phyloP scores from a whole-genome alignment of 2,113 vertebrate species.

The Calidris pygmaea region DNA sequence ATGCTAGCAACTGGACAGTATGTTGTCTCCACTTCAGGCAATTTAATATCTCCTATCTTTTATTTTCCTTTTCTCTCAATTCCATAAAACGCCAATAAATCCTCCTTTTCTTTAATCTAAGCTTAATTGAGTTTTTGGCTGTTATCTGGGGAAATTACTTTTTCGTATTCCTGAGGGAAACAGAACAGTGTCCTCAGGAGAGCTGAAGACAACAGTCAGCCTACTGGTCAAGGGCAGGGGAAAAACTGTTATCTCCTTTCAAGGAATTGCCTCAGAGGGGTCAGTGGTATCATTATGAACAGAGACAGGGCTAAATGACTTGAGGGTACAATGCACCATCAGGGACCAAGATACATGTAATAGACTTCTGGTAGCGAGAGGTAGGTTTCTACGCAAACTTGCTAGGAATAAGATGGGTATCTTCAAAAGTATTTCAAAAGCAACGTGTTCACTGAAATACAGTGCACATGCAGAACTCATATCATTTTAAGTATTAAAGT shows the following conservation, averaged over 20 bases:
- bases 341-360: neutral
- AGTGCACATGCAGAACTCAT: neutral
- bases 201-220: neutral
- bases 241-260: slow-evolving; percentile 3
- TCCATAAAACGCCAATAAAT: slow-evolving; percentile 56
- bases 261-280: slow-evolving; percentile 1
- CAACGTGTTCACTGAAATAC: neutral
- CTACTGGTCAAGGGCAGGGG: slow-evolving; percentile 41
- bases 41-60: slow-evolving; percentile 50
- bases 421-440: neutral
- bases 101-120: slow-evolving; percentile 65
- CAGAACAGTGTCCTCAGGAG: slow-evolving; percentile 16
- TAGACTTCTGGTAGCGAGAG: neutral
- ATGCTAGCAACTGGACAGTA: neutral
- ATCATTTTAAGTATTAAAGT: neutral
- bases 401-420: neutral
- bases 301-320: neutral
- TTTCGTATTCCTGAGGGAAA: slow-evolving; percentile 42
- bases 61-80: slow-evolving; percentile 38
- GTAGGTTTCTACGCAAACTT: neutral
- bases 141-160: slow-evolving; percentile 66
- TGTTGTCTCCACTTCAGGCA: slow-evolving; percentile 34
- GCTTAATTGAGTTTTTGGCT: slow-evolving; percentile 61
- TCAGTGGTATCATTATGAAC: neutral
- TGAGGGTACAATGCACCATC: neutral